Percentiles rank a stretch among this genome's conserved stretches.
Evolutionary conservation across 2,113 vertebrate genomes (phyloP).

Genomic region (Myanophis thanlyinensis): DNA sequence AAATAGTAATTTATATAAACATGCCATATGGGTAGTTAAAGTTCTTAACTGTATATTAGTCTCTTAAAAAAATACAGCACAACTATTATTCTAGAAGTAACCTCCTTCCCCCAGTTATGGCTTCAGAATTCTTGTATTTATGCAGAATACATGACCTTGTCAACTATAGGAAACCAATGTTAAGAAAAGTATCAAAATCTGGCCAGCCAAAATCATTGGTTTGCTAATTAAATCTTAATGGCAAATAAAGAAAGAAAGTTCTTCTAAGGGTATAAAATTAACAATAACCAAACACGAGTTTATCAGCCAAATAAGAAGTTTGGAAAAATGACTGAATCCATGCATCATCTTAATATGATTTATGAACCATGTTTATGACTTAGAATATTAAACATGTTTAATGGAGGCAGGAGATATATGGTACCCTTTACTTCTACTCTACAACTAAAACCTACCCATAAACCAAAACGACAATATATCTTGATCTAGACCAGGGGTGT

Average conservation of each 20-base stretch:
- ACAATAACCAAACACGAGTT: background rate
- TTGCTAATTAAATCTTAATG: background rate
- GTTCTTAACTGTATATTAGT: background rate
- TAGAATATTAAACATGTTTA: background rate
- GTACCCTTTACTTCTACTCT: background rate
- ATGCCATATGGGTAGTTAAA: background rate
- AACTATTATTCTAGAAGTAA: background rate
- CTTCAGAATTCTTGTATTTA: background rate
- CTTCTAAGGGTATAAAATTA: background rate
- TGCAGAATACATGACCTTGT: background rate
- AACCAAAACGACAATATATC: background rate
- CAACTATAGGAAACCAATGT: background rate
- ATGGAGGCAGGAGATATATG: background rate
- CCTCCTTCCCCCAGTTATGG: too few species aligned
- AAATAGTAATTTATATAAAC: background rate
- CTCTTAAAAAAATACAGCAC: background rate
- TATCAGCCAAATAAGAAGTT: background rate
- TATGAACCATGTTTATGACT: background rate
- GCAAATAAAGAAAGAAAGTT: background rate
- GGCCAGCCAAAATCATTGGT: background rate
- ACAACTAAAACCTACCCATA: background rate
- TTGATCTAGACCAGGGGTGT: background rate
- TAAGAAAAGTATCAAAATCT: background rate
- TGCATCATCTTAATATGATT: background rate
- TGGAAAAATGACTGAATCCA: background rate